Conservation (phyloP, 2,113 vertebrate genomes). For the Passer domesticus region DNA sequence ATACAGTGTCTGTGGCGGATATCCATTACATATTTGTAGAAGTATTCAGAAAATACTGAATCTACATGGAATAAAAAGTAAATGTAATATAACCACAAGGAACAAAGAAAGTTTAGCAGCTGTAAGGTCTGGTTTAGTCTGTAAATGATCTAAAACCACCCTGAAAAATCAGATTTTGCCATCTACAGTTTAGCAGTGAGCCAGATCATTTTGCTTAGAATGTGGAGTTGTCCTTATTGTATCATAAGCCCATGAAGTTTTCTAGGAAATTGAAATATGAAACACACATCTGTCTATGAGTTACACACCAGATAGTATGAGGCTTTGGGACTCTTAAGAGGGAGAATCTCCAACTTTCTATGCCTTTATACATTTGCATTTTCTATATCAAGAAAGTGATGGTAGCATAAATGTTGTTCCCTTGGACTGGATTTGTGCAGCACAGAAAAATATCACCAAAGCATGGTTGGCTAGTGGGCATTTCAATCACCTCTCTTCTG, state of each 20-base stretch:
- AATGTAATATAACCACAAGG: neutral
- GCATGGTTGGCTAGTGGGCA: accelerated
- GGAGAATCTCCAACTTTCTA: neutral
- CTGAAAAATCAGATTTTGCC: neutral
- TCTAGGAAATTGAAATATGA: neutral
- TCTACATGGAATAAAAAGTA: neutral
- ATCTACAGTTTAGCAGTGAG: neutral
- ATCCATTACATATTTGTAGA: neutral
- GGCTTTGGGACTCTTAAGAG: neutral
- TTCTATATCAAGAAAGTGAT: neutral
- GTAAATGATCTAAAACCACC: neutral
- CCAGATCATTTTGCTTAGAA: neutral
- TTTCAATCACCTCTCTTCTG: neutral
- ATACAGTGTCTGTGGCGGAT: accelerated
- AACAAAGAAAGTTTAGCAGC: neutral
- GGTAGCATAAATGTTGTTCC: neutral
- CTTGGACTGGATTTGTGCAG: neutral
- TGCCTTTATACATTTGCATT: neutral
- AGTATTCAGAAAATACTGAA: neutral
- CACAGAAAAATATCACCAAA: neutral
- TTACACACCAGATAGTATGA: neutral
- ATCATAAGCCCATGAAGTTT: neutral
- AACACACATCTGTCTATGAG: neutral
- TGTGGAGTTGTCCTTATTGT: neutral
- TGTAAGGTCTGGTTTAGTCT: neutral